These are phyloP conservation scores for Tenthredo distinguenda DNA, from an alignment of 2,888 invertebrate genomes.

Conservation along the genomic window DNA sequence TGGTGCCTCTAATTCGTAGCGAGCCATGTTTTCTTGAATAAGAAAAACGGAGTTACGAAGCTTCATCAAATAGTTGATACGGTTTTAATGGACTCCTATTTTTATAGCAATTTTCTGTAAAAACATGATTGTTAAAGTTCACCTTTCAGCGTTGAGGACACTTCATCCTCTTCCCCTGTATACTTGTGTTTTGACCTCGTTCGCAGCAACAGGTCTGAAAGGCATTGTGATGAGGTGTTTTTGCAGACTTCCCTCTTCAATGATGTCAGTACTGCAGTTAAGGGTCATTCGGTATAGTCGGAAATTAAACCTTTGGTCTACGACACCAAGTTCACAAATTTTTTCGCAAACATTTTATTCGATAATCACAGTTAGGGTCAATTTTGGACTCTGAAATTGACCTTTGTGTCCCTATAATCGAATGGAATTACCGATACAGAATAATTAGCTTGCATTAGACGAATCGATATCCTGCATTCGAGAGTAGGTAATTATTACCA, in stretches of 20 bases:
- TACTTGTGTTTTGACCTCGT: background rate
- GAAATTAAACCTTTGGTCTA: background rate
- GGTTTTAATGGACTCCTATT: background rate
- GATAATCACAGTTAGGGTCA: background rate
- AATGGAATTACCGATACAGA: background rate
- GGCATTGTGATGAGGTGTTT: slow-evolving; percentile 23
- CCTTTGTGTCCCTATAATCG: background rate
- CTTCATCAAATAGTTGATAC: background rate
- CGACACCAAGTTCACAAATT: background rate
- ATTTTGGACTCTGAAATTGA: background rate
- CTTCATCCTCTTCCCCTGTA: background rate
- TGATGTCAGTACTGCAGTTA: background rate
- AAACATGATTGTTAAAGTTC: background rate
- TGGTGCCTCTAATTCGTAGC: background rate
- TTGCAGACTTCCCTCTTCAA: slow-evolving; percentile 3
- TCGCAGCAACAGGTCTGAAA: slow-evolving; percentile 38
- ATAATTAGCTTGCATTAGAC: background rate
- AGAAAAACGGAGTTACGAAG: background rate
- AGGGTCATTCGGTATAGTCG: background rate
- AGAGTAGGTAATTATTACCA: background rate
- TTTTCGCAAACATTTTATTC: background rate
- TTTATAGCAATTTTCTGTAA: background rate
- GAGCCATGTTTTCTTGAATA: background rate
- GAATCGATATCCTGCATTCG: background rate
- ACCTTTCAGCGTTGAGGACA: background rate